Evolutionary conservation across 2,888 invertebrate species (phyloP).

Genomic region (Tethea ocularis): DNA sequence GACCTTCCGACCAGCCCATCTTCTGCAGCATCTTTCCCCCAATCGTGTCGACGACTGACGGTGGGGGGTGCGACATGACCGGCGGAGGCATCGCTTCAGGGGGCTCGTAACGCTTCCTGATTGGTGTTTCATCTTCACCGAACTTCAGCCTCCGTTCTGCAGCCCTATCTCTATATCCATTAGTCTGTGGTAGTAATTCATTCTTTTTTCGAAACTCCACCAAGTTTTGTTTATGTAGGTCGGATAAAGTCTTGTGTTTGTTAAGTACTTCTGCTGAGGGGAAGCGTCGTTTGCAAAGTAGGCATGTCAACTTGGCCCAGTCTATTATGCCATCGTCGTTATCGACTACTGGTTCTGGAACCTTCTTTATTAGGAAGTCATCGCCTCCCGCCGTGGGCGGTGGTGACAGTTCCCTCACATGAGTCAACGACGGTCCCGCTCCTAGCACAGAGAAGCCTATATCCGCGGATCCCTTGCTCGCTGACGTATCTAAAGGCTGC

Average conservation of each 20-base stretch:
- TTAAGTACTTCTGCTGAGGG: conserved; percentile 93
- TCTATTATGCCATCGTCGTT: conserved; percentile 93
- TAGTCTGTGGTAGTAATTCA: conserved; percentile 60
- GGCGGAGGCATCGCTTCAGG: conserved; percentile 65
- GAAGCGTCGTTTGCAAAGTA: conserved; percentile 97
- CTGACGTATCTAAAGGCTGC: conserved; percentile 71
- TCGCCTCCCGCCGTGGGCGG: conserved; percentile 53
- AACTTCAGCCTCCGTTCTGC: conserved; percentile 97
- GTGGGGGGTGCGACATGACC: conserved; percentile 84
- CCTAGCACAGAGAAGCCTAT: conserved; percentile 96
- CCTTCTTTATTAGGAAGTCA: conserved; percentile 69
- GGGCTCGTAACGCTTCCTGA: conserved; percentile 71
- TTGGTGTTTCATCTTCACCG: conserved; percentile 91
- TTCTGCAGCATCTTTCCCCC: conserved; percentile 97
- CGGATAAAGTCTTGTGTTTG: conserved; percentile 96
- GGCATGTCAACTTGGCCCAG: conserved; percentile 94
- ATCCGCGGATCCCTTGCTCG: conserved; percentile 92
- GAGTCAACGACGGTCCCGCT: conserved; percentile 81
- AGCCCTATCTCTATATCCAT: conserved; percentile 95
- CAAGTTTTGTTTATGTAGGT: conserved; percentile 96
- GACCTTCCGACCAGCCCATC: conserved; percentile 99
- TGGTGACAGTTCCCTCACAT: conserved; percentile 66
- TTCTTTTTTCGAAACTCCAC: conserved; percentile 77
- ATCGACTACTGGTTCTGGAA: conserved; percentile 83
- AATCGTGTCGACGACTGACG: conserved; percentile 93